Percentiles rank a stretch among this genome's conserved stretches.
These are phyloP conservation scores for Tinea pellionella DNA, from an alignment of 2,888 invertebrate species.

Conservation along the genomic window DNA sequence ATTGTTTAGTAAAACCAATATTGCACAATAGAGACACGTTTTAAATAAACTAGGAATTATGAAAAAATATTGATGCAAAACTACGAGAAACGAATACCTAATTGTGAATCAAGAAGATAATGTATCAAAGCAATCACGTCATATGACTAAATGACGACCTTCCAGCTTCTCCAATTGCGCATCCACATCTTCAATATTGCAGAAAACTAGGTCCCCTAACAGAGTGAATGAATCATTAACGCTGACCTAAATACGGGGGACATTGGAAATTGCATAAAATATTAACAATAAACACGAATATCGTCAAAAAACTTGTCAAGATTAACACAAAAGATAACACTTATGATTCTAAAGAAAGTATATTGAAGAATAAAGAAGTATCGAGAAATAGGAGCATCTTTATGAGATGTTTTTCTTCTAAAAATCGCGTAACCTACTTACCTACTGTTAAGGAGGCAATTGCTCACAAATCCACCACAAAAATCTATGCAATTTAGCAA, in stretches of 20 bases:
- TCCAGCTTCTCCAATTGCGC: neutral
- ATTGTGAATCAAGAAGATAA: neutral
- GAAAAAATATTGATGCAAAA: too few species aligned
- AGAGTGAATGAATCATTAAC: constrained; percentile 2
- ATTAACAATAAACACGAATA: neutral
- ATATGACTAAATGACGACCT: neutral
- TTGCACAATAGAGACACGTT: too few species aligned
- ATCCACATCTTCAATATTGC: neutral
- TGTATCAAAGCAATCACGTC: constrained; percentile 9
- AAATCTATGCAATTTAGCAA: neutral
- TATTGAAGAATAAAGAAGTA: neutral
- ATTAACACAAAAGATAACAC: neutral
- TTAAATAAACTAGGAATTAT: too few species aligned
- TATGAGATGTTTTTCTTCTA: neutral
- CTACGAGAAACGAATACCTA: too few species aligned
- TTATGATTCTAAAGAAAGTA: neutral
- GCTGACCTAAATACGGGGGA: constrained; percentile 5
- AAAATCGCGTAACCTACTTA: neutral
- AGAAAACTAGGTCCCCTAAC: neutral
- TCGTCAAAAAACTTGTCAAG: neutral
- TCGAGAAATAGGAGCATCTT: neutral
- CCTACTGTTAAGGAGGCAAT: neutral
- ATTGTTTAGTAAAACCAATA: too few species aligned
- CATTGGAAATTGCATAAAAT: neutral
- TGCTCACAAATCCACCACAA: neutral